Base-by-base conservation (phyloP, 2,113 vertebrate species). In the Girardinichthys multiradiatus region DNA sequence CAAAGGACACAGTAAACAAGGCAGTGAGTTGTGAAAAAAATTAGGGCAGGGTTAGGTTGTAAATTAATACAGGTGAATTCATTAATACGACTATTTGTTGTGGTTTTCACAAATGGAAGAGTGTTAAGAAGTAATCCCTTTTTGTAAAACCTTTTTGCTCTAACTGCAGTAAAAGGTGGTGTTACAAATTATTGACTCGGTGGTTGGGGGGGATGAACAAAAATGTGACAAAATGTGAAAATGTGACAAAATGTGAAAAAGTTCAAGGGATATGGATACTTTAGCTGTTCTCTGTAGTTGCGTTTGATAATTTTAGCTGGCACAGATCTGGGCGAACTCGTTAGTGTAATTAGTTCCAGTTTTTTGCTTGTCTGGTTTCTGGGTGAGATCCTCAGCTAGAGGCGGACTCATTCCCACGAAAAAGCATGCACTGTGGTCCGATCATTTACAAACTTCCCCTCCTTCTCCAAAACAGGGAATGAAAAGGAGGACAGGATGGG, bases 321-420 rank as follows among this genome's bases (percentile, higher is more conserved):
- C 64, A 82, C 76, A 70, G 72, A 88, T 84, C 70, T 77, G 79
- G 77, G 77, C 86, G 86, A 92, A 93, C 92, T 94, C 87, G 85
- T 94, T 93, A 93, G 90, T 59, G 88, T 84, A 84, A 93, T 94
- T 94, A 91, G 90, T 94, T 94, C 90, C 91, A 93, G 93, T 77
- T 91, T 81, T 90, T 74, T 89, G 91, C 90, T 59, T 83, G 74
- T 57, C 86, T 84, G 75, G 81, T 86, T 77, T 51, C 68, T 85
- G 87, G 87, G 89, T 87, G 90, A 87, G 86, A 87, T 88, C 83
- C 87, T 80, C 28, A 62, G 90, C 82, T 86, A 76, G 88, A 88
- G 86, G 64, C 76, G 74, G 82, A 79, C 83, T 84, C 37, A 66
- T 93, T 93, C 91, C 87, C 92, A 92, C 89, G 89, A 89, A 93